A percentile compares a stretch with the other conserved stretches of the same genome.
Conservation (phyloP, 2,797 vertebrate species). For the Molossus alvarezi region DNA sequence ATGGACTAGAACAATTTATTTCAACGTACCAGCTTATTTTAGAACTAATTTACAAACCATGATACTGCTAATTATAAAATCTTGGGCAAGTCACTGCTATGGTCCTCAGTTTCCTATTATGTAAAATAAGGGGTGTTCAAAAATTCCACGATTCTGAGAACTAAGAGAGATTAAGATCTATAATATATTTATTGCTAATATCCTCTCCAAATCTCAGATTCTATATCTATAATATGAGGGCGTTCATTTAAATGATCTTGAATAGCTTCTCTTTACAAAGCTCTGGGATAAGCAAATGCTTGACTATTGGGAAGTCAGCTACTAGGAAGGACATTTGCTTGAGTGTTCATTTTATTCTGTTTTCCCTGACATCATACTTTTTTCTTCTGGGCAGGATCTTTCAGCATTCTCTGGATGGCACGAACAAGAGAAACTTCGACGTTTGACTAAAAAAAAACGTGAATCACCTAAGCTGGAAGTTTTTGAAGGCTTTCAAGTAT, state of each 20-base stretch:
- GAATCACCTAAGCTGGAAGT: accelerated
- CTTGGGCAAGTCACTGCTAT: neutral
- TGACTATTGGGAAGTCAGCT: neutral
- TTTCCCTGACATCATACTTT: neutral
- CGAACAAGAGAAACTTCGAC: accelerated
- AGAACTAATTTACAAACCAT: neutral
- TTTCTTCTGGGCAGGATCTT: conserved; percentile 30
- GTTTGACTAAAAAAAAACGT: accelerated
- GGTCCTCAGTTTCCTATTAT: neutral
- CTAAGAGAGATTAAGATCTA: neutral
- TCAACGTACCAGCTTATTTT: conserved; percentile 43
- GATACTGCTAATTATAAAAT: conserved; percentile 32
- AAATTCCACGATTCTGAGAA: neutral
- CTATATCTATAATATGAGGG: neutral
- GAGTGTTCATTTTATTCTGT: neutral
- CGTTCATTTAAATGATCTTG: neutral
- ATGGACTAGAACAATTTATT: neutral
- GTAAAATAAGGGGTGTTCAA: neutral
- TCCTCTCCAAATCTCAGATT: neutral
- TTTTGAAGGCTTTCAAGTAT: neutral
- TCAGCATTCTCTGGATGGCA: neutral
- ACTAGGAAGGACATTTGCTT: neutral
- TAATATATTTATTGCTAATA: neutral
- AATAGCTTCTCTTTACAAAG: neutral
- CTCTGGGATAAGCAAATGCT: neutral